Percentiles rank a stretch among this genome's conserved stretches.
These are phyloP conservation scores for Sylvietta virens DNA, from an alignment of 2,113 vertebrate genomes.

Conservation along the genomic window DNA sequence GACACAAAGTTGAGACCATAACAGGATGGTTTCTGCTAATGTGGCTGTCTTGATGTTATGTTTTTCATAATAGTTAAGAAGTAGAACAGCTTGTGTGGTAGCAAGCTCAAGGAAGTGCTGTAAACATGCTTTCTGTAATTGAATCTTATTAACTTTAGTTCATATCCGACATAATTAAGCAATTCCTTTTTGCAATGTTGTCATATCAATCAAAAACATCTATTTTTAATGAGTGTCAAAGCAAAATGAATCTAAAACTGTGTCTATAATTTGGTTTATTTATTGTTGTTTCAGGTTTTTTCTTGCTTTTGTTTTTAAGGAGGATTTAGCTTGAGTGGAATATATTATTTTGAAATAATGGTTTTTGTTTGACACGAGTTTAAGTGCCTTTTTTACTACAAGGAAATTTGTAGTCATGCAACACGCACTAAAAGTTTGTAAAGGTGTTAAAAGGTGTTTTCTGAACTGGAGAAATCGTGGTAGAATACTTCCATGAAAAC, in stretches of 20 bases:
- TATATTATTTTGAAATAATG: neutral
- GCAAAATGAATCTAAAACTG: neutral
- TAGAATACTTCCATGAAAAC: neutral
- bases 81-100: constrained; percentile 37
- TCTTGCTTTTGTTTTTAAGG: neutral
- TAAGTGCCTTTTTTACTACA: neutral
- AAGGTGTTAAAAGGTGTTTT: neutral
- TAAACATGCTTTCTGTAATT: constrained; percentile 45
- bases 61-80: neutral
- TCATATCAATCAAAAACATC: neutral
- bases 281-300: neutral
- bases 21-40: neutral
- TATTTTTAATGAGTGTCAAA: constrained; percentile 13
- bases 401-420: neutral
- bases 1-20: neutral
- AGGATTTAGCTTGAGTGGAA: neutral
- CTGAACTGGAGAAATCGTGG: neutral
- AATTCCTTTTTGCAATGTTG: neutral
- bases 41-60: neutral
- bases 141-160: constrained; percentile 45
- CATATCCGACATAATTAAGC: constrained; percentile 22
- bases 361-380: neutral
- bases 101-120: constrained; percentile 26
- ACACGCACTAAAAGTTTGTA: neutral
- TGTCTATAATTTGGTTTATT: neutral